phyloP scores from a whole-genome alignment of 1,140 invertebrate species.

The Cherax quadricarinatus region DNA sequence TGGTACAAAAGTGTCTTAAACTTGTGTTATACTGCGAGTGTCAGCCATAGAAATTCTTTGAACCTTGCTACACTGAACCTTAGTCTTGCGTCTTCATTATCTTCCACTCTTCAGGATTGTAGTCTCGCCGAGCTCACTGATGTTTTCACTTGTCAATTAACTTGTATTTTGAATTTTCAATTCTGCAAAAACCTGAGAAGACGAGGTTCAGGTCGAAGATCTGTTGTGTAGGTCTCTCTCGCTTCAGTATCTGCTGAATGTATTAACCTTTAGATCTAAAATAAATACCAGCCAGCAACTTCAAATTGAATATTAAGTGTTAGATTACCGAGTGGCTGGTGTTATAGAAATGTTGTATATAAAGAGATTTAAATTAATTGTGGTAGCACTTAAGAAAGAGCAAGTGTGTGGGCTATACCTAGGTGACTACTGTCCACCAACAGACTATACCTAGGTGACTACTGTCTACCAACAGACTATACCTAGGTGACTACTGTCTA shows the following conservation, averaged over 20 bases:
- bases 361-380: too few relatives aligned
- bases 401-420: too few relatives aligned
- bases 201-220: conserved; percentile 36
- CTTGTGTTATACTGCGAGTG: too few relatives aligned
- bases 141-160: background rate
- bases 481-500: too few relatives aligned
- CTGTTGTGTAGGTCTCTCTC: conserved; percentile 2
- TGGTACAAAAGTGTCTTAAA: too few relatives aligned
- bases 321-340: too few relatives aligned
- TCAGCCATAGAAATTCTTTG: background rate
- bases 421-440: too few relatives aligned
- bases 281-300: background rate
- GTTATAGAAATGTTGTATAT: too few relatives aligned
- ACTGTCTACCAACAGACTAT: too few relatives aligned
- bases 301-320: too few relatives aligned
- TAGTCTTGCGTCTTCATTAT: background rate
- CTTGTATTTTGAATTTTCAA: background rate
- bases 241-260: conserved; percentile 3
- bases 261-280: background rate
- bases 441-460: too few relatives aligned
- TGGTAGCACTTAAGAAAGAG: too few relatives aligned
- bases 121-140: background rate
- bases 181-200: conserved; percentile 35
- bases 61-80: background rate
- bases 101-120: background rate